phyloP scores from a whole-genome alignment of 2,888 invertebrate species.

The Drosophila trichaetosa region DNA sequence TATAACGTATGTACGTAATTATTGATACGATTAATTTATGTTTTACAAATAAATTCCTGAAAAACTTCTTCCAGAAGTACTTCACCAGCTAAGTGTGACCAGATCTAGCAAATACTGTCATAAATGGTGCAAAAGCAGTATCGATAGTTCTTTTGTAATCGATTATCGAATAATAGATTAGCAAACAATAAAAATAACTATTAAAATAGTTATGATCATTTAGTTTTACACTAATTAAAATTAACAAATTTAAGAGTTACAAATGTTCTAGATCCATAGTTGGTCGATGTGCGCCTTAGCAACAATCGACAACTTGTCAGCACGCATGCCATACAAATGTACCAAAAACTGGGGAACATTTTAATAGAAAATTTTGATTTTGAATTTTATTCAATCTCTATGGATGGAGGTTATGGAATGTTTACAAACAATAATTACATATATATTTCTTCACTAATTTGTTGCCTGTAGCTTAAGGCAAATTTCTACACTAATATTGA shows the following conservation, averaged over 20 bases:
- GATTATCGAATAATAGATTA: neutral
- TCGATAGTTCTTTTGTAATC: constrained; percentile 3
- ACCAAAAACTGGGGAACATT: constrained; percentile 16
- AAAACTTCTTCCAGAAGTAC: constrained; percentile 70
- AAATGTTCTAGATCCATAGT: neutral
- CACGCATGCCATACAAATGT: neutral
- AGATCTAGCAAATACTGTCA: constrained; percentile 9
- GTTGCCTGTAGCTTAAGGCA: constrained; percentile 83
- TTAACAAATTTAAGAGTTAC: neutral
- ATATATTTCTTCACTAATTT: constrained; percentile 52
- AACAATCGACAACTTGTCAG: constrained; percentile 12
- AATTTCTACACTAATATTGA: constrained; percentile 84
- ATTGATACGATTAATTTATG: constrained; percentile 61
- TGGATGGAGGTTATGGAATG: constrained; percentile 53
- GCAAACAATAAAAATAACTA: neutral
- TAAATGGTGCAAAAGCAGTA: constrained; percentile 11
- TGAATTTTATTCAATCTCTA: constrained; percentile 57
- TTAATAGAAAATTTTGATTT: neutral
- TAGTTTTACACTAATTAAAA: neutral
- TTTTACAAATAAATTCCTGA: constrained; percentile 68
- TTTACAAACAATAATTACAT: constrained; percentile 43
- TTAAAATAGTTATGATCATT: neutral
- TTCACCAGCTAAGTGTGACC: constrained; percentile 61
- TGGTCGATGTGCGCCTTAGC: neutral
- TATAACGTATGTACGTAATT: constrained; percentile 71